phyloP scores from a whole-genome alignment of 1,140 invertebrate genomes.

The Caenorhabditis elegans region DNA sequence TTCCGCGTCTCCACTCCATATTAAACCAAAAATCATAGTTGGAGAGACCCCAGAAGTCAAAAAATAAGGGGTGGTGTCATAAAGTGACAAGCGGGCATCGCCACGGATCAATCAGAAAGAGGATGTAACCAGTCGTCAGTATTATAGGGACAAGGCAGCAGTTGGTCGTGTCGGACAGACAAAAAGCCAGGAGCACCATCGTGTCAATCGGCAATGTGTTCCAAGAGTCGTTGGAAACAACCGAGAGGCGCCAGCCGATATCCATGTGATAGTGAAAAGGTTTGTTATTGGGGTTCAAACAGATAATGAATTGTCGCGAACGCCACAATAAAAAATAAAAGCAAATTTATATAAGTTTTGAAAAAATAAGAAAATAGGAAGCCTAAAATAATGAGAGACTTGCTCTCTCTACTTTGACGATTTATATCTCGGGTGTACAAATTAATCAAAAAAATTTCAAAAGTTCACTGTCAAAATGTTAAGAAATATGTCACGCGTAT shows the following conservation, averaged over 20 bases:
- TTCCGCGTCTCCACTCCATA: too few species aligned
- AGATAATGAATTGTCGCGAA: not conserved
- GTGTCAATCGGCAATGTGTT: slow-evolving; percentile 9
- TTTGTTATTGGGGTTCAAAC: slow-evolving; percentile 20
- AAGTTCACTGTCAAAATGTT: too few species aligned
- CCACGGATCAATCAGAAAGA: slow-evolving; percentile 18
- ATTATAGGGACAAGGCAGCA: slow-evolving; percentile 5
- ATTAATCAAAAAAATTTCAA: too few species aligned
- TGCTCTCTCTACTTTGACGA: too few species aligned
- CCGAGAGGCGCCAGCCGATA: not conserved
- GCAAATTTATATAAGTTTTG: too few species aligned
- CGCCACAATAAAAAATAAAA: not conserved
- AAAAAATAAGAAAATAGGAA: too few species aligned
- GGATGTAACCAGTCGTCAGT: slow-evolving; percentile 13
- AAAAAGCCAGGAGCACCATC: too few species aligned
- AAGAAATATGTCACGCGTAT: too few species aligned
- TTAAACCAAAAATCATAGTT: not conserved
- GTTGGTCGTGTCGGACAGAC: not conserved
- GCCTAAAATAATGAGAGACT: too few species aligned
- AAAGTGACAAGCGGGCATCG: slow-evolving; percentile 23
- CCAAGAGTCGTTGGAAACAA: slow-evolving; percentile 6
- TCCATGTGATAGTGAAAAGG: slow-evolving; percentile 1
- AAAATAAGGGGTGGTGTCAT: slow-evolving; percentile 27
- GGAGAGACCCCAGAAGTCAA: not conserved
- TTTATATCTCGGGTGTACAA: too few species aligned